Base-by-base conservation (phyloP, 2,113 vertebrate species). In the Mionectes macconnelli region DNA sequence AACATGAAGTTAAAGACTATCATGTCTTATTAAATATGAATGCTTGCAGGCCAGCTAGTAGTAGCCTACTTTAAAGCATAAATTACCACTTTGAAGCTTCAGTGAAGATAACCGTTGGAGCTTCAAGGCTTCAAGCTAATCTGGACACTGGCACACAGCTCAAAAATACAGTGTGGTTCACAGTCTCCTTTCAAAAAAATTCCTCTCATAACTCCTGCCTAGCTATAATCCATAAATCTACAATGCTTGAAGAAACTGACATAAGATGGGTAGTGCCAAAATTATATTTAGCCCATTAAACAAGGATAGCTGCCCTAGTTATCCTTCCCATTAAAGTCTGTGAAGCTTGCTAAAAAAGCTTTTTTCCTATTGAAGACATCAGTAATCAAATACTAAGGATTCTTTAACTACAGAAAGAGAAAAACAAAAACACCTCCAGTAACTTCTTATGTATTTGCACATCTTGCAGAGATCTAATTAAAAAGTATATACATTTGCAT, bases 281-380 rank as follows among this genome's bases (percentile, higher is more conserved):
- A 96, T 90, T 72, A 95, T 27, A 81, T 66, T 97, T 84, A 93
- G 72, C 25, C 81, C 80, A 93, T 89, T 93, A 93, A 96, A 92
- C 35, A 79, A 5, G 9, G 55, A 73, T 12, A 92, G 62, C 30
- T 90, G 79, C 30, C 68, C 42, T 72, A 95, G 52, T 82, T 91
- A 75, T 81, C 93, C 57, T 91, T 96, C 79, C 91, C 96, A 52
- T 87, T 79, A 87, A 90, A 95, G 62, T 33, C 42, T 67, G 31
- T 37, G 44, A 86, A 70, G 63, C 85, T 96, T 96, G 83, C 78
- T 93, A 85, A 97, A 96, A 90, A 89, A 97, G 1, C 17, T 74
- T 44, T 59, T 22, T 81, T 79, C 19, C 52, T 31, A 15, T 4
- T 67, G 66, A 68, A 82, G 53, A 68, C 7, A 39, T 47, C 14